Percentiles rank a stretch among this genome's conserved stretches.
These are phyloP conservation scores for Leptinotarsa undecemlineata DNA, from an alignment of 1,140 invertebrate genomes.

Conservation along the genomic window DNA sequence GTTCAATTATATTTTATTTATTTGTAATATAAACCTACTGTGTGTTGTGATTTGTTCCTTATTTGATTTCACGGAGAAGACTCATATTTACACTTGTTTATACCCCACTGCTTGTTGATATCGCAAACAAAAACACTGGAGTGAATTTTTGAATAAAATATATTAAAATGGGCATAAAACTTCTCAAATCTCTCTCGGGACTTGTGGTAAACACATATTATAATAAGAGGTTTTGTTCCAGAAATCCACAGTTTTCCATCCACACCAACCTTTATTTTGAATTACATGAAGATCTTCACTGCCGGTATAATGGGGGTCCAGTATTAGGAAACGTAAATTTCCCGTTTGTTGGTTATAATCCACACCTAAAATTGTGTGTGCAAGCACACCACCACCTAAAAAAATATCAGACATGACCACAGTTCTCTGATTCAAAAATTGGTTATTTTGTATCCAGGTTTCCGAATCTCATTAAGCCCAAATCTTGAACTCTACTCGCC, in stretches of 20 bases:
- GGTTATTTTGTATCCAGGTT: not conserved
- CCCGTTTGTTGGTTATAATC: constrained; percentile 79
- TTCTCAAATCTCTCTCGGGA: constrained; percentile 60
- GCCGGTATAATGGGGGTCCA: constrained; percentile 98
- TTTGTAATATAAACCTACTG: constrained; percentile 9
- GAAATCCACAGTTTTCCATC: constrained; percentile 89
- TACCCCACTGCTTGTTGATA: not conserved
- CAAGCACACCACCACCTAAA: constrained; percentile 91
- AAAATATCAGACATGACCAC: constrained; percentile 10
- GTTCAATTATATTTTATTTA: constrained; percentile 2
- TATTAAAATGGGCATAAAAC: no score
- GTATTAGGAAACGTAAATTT: constrained; percentile 86
- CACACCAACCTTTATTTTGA: constrained; percentile 87
- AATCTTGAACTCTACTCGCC: constrained; percentile 60
- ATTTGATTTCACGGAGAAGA: not conserved
- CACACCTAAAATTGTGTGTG: constrained; percentile 96
- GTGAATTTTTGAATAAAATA: no score
- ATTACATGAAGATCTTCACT: constrained; percentile 72
- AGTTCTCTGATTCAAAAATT: constrained; percentile 34
- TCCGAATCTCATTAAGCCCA: not conserved
- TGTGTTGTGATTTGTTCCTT: not conserved
- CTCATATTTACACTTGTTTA: not conserved
- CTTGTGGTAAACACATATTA: constrained; percentile 90
- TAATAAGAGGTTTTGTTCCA: constrained; percentile 93
- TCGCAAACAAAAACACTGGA: not conserved